Evolutionary conservation across 2,888 invertebrate species (phyloP).

Genomic region (Crepidodera aurea): DNA sequence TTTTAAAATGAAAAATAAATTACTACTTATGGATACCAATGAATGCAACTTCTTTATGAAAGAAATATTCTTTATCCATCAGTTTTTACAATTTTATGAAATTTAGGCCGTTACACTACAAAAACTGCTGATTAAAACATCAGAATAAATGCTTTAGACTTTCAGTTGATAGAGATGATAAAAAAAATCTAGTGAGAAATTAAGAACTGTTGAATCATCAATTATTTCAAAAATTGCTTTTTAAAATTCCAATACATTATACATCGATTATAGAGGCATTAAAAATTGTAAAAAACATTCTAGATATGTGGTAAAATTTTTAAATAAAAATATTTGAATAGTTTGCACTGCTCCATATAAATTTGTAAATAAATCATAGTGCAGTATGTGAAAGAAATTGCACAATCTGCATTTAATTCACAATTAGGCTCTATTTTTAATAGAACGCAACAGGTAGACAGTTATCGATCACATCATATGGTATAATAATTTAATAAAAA

Average conservation of each 20-base stretch:
- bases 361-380: not conserved
- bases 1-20: conserved; percentile 30
- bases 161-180: conserved; percentile 21
- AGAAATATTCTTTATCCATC: conserved; percentile 27
- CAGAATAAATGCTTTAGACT: conserved; percentile 25
- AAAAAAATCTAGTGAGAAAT: conserved; percentile 20
- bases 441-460: not conserved
- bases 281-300: conserved; percentile 46
- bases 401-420: not conserved
- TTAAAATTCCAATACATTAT: conserved; percentile 44
- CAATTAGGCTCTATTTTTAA: not conserved
- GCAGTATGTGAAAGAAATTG: not conserved
- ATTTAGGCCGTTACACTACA: conserved; percentile 25
- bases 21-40: conserved; percentile 26
- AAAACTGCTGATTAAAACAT: conserved; percentile 34
- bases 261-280: conserved; percentile 43
- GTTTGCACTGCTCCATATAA: not conserved
- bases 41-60: conserved; percentile 34
- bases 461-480: not conserved
- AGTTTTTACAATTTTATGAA: conserved; percentile 18
- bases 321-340: not conserved
- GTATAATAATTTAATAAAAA: not conserved
- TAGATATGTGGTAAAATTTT: conserved; percentile 36
- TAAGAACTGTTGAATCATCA: conserved; percentile 46
- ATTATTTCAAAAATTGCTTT: conserved; percentile 43